Evolutionary conservation across 2,888 invertebrate genomes (phyloP).

Genomic region (Tribolium freemani): DNA sequence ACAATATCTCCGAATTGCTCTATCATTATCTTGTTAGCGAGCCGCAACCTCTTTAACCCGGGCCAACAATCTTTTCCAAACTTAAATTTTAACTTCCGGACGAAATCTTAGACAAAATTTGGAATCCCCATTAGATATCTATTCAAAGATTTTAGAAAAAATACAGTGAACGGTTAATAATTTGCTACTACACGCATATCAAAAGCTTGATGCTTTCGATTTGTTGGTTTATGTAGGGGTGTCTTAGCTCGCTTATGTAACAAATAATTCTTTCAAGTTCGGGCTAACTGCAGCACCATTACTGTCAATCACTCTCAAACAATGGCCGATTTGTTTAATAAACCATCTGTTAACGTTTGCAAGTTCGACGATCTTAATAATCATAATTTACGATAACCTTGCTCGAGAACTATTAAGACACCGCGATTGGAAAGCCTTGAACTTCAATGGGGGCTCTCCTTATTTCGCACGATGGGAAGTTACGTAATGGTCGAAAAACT

Average conservation of each 20-base stretch:
- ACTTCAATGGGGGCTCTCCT: background rate
- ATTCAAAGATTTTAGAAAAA: no score
- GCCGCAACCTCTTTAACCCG: background rate
- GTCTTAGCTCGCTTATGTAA: no score
- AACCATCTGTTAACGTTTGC: background rate
- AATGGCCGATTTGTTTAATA: background rate
- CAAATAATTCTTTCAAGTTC: background rate
- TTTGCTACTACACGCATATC: no score
- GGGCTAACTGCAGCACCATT: background rate
- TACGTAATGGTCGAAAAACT: conserved; percentile 16
- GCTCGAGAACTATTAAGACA: conserved; percentile 14
- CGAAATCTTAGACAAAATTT: no score
- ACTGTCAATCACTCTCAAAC: background rate
- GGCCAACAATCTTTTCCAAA: no score
- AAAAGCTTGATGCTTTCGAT: no score
- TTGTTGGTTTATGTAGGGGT: no score
- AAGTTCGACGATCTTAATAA: conserved; percentile 7
- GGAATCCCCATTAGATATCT: no score
- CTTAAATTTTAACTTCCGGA: no score
- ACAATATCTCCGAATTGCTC: conserved; percentile 24
- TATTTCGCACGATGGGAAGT: conserved; percentile 6
- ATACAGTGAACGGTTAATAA: no score
- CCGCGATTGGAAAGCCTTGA: conserved; percentile 2
- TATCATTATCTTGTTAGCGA: conserved; percentile 32
- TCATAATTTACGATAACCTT: conserved; percentile 15